Evolutionary conservation across 2,888 invertebrate species (phyloP).

Genomic region (Dione juno): DNA sequence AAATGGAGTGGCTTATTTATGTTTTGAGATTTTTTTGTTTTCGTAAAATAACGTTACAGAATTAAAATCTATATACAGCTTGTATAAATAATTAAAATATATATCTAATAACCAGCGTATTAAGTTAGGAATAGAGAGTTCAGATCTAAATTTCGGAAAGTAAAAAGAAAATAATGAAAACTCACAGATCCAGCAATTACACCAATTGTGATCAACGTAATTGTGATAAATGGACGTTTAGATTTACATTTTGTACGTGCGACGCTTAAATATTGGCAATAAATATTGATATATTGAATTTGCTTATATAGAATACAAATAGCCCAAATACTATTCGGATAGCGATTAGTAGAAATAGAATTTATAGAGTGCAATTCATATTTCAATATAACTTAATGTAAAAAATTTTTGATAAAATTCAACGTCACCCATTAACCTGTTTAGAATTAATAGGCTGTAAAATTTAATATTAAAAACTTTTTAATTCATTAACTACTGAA

Average conservation of each 20-base stretch:
- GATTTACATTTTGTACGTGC: slow-evolving; percentile 16
- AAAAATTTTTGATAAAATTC: neutral
- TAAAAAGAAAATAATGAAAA: neutral
- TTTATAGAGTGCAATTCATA: neutral
- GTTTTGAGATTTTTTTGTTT: no score
- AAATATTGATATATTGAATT: slow-evolving; percentile 4
- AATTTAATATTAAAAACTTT: no score
- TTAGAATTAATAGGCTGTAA: no score
- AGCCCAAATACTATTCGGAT: neutral
- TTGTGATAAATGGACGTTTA: neutral
- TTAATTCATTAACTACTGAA: no score
- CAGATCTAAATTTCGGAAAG: neutral
- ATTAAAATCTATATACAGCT: no score
- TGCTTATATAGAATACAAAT: neutral
- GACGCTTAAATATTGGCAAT: neutral
- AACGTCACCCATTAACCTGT: neutral
- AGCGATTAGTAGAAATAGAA: neutral
- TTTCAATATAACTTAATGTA: neutral
- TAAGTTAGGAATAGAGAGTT: no score
- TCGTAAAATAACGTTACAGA: no score
- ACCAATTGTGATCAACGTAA: neutral
- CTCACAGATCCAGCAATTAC: neutral
- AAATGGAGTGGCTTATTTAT: no score
- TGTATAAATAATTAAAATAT: no score
- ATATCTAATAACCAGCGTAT: no score